These are phyloP conservation scores for Pseudomyrmex concolor DNA, from an alignment of 1,140 invertebrate species.

Conservation along the genomic window DNA sequence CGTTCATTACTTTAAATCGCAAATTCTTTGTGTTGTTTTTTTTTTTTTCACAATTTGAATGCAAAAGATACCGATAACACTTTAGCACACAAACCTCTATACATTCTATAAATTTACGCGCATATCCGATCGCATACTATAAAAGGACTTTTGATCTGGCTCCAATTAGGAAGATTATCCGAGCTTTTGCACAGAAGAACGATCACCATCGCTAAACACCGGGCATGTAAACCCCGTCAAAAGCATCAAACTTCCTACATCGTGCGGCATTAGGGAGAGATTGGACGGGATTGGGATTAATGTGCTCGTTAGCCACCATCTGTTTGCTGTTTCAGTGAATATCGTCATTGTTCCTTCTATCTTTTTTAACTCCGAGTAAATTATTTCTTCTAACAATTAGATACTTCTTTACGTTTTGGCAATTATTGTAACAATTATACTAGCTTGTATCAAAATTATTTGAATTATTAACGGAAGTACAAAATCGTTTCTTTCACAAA, in stretches of 20 bases:
- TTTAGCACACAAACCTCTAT: too few species aligned
- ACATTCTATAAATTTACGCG: not conserved
- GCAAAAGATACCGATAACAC: too few species aligned
- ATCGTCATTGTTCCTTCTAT: conserved; percentile 40
- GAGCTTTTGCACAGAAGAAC: conserved; percentile 62
- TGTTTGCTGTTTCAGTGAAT: conserved; percentile 20
- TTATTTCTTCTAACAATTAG: not conserved
- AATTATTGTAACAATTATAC: too few species aligned
- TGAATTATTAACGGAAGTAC: too few species aligned
- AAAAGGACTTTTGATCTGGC: conserved; percentile 32
- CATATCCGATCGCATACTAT: not conserved
- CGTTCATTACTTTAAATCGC: too few species aligned
- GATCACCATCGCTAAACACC: conserved; percentile 67
- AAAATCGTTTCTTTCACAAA: too few species aligned
- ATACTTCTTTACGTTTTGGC: not conserved
- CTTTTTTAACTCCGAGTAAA: conserved; percentile 38
- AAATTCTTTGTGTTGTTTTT: too few species aligned
- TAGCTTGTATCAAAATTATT: too few species aligned
- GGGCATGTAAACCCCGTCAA: conserved; percentile 66
- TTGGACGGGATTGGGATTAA: conserved; percentile 66
- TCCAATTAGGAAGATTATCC: conserved; percentile 73
- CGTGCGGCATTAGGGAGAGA: conserved; percentile 73
- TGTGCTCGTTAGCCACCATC: conserved; percentile 54
- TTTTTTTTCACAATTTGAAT: too few species aligned
- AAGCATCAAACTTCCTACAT: conserved; percentile 61